Conservation (phyloP, 2,113 vertebrate genomes). For the Genyomyrus donnyi region DNA sequence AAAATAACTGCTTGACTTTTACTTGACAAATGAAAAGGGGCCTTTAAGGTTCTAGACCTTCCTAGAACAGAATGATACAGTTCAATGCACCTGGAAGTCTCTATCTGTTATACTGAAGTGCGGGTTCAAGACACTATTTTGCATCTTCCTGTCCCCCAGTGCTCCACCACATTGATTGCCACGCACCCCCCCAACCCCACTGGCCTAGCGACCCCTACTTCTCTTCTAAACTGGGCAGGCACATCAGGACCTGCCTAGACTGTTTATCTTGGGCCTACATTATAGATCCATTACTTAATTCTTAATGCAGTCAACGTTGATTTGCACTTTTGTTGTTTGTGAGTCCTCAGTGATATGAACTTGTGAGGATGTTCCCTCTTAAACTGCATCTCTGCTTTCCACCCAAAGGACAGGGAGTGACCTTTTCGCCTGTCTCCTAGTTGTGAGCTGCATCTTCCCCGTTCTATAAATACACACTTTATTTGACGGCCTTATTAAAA, state of each 20-base stretch:
- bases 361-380: conserved; percentile 16
- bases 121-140: neutral
- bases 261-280: conserved; percentile 26
- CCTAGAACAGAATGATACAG: neutral
- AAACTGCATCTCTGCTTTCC: conserved; percentile 5
- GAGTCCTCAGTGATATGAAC: conserved; percentile 11
- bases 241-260: conserved; percentile 9
- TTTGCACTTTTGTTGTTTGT: conserved; percentile 28
- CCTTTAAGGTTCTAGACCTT: neutral
- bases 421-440: neutral
- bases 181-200: neutral
- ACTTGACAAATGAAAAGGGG: neutral
- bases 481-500: conserved; percentile 11
- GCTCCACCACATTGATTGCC: neutral
- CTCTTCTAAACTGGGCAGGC: conserved; percentile 16
- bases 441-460: neutral
- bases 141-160: conserved; percentile 8
- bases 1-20: conserved; percentile 12
- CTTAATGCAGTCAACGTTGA: conserved; percentile 17
- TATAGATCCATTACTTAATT: conserved; percentile 21
- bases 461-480: conserved; percentile 18
- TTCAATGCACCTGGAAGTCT: conserved; percentile 6
- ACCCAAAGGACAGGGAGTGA: conserved; percentile 5
- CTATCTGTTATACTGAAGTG: conserved; percentile 3
- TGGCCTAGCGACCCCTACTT: conserved; percentile 3